Evolutionary conservation across 2,113 vertebrate genomes (phyloP), one percentile per base, ranked within the genome.

Genomic region (Amia ocellicauda): DNA sequence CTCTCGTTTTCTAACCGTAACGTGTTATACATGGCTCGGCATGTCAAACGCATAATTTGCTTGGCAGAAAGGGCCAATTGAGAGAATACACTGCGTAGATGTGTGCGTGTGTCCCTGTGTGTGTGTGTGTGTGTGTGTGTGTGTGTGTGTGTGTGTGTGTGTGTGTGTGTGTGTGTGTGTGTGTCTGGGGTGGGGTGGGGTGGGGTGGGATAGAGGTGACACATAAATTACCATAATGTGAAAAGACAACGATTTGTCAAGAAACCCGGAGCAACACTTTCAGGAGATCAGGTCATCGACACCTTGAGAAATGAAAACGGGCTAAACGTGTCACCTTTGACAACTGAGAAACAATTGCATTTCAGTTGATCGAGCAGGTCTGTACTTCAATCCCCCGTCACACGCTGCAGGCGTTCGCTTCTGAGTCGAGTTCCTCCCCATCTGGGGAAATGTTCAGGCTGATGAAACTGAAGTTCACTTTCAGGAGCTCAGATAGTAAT

Each of bases 261-360:
- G 14, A 47, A 13, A 16, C 45, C 13, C 45, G 16, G 45, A 19
- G n/a, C n/a, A 17, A 47, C n/a, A 17, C 8, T 17, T 47, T 47
- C 14, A 47, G 45, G n/a, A 47, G 45, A 47, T 47, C n/a, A n/a
- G n/a, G 45, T 16, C 4, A 19, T 19, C n/a, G 16, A 52, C 3
- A n/a, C 16, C 51, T 24, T 58, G 45, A 60, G 4, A 45, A 47
- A 66, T 43, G 26, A 57, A 57, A n/a, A 66, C n/a, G 19, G 55
- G 29, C 16, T 26, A 14, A 40, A 16, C 13, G 17, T 40, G 45
- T 41, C 3, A 45, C 36, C 11, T 51, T 20, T 29, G 58, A 31
- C 58, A 66, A 54, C 23, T 36, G 9, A 29, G 57, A 41, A 53
- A 53, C 24, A n/a, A 64, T 19, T 56, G 36, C 23, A 45, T 26